Percentiles rank a stretch among this genome's conserved stretches.
Conservation (phyloP, 2,888 invertebrate genomes). For the Capitulum mitella region DNA sequence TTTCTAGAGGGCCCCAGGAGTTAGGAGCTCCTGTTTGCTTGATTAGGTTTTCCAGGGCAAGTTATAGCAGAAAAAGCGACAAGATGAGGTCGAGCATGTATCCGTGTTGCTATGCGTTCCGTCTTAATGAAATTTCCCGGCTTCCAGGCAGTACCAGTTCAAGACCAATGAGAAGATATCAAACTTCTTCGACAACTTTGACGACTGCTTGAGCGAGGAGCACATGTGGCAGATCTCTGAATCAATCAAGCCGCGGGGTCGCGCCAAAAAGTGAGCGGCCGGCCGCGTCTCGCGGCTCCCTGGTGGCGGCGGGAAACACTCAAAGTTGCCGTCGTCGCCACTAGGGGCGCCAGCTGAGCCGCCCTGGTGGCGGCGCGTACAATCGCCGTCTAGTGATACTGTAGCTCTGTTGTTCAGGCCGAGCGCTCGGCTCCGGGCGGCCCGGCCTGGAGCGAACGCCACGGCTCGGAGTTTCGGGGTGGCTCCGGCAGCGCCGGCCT, state of each 20-base stretch:
- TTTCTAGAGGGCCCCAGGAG: no score
- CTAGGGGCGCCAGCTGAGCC: not conserved
- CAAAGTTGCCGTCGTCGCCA: not conserved
- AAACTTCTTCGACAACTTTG: constrained; percentile 92
- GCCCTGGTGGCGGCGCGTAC: no score
- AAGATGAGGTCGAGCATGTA: no score
- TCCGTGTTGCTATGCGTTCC: no score
- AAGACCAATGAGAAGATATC: constrained; percentile 90
- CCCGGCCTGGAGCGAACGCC: not conserved
- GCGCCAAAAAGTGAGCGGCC: constrained; percentile 45
- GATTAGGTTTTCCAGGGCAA: no score
- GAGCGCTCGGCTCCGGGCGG: not conserved
- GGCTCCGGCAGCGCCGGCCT: no score
- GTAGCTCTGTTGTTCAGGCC: not conserved
- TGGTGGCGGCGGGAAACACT: not conserved
- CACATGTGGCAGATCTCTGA: constrained; percentile 98
- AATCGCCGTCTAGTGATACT: not conserved
- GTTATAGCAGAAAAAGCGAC: no score
- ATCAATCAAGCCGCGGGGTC: constrained; percentile 83
- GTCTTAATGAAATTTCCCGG: no score
- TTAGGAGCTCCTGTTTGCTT: no score
- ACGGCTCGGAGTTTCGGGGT: no score
- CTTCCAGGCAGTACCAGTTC: constrained; percentile 74
- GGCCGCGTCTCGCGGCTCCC: not conserved
- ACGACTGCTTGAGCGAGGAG: constrained; percentile 90